Base-by-base conservation (phyloP, 2,113 vertebrate species). In the Malurus melanocephalus region DNA sequence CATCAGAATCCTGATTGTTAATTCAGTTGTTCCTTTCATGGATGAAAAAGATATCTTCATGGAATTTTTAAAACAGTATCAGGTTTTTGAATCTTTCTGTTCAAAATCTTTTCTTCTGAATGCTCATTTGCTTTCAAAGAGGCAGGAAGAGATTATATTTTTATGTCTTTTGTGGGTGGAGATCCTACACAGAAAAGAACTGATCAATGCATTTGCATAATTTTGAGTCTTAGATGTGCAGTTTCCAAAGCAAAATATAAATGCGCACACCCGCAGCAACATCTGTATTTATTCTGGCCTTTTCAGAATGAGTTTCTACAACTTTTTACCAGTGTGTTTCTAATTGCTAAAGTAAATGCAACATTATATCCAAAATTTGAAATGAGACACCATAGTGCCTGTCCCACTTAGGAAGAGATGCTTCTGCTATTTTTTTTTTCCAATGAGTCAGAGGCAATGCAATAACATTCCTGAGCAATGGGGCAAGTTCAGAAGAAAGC, bases 311-410 rank as follows among this genome's bases (percentile, higher is more conserved):
- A 83, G 22, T 20, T 69, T 80, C 56, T 80, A 32, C 27, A 42
- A 2, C 20, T 91, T 91, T 91, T 73, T 73, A 60, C 35, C 23
- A 56, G 6, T 27, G 22, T 87, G 32, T 22, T 92, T 45, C n/a
- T 89, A 78, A 85, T 77, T 80, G 53, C 42, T 84, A 43, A 85
- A 83, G 65, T 60, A 89, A 93, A 80, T 60, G 28, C 26, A 74
- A 64, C 72, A 82, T 38, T 56, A 67, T 45, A 60, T 71, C 56
- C 56, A 87, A 85, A 93, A 56, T 78, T 73, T 92, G 35, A 64
- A 77, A 71, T 42, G 15, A 82, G 60, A 87, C 6, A 45, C 53
- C 4, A 3, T 4, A 60, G 49, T 43, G 49, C 33, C 42, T 78
- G 38, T 61, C 32, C 43, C 83, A 80, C 78, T 74, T 86, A 75